Evolutionary conservation across 2,113 vertebrate genomes (phyloP).

Genomic region (Microtus richardsoni): DNA sequence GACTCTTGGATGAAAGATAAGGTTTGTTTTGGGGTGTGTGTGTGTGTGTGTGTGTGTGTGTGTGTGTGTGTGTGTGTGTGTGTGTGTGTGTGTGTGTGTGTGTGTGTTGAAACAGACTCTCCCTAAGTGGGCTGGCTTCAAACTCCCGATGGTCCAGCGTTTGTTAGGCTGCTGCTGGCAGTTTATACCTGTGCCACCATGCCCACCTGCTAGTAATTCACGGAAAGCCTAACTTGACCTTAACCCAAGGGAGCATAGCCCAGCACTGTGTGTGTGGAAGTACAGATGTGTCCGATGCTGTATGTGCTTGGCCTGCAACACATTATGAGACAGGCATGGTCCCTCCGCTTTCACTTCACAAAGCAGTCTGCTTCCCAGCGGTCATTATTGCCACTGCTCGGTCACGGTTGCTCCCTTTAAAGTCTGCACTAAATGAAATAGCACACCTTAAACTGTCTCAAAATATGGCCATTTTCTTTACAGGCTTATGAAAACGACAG

Average conservation of each 20-base stretch:
- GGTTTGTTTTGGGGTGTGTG: neutral
- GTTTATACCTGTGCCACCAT: neutral
- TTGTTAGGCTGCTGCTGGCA: too few relatives aligned
- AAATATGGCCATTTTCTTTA: too few relatives aligned
- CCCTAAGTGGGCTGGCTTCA: neutral
- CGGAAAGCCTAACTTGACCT: neutral
- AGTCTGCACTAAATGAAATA: neutral
- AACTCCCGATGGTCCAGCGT: neutral
- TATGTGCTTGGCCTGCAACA: neutral
- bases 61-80: too few relatives aligned
- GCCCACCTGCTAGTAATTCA: neutral
- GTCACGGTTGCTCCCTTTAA: neutral
- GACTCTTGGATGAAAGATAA: neutral
- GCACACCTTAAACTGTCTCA: neutral
- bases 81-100: neutral
- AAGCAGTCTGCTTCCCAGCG: neutral
- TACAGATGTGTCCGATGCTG: neutral
- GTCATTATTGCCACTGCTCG: neutral
- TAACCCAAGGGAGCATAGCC: neutral
- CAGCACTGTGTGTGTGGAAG: neutral
- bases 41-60: neutral
- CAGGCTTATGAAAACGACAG: neutral
- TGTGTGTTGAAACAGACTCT: neutral
- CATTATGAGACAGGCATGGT: neutral
- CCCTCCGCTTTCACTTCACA: neutral